Evolutionary conservation across 2,888 invertebrate species (phyloP).

Genomic region (Barypeithes pellucidus): DNA sequence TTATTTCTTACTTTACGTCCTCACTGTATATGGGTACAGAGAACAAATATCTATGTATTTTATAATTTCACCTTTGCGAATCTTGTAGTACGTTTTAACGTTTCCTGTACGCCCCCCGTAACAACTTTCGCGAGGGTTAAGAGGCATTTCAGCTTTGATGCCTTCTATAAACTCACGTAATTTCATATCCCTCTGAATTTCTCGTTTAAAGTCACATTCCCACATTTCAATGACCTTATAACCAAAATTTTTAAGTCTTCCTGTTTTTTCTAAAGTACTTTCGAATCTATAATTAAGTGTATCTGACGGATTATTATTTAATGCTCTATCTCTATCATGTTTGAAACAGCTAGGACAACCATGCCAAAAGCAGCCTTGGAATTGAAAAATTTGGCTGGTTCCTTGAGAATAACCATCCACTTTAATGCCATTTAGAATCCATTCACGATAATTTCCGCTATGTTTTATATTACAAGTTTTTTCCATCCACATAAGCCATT

Average conservation of each 20-base stretch:
- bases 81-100: slow-evolving; percentile 34
- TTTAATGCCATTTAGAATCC: slow-evolving; percentile 57
- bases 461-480: background rate
- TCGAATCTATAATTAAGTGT: background rate
- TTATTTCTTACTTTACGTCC: too few species aligned
- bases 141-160: slow-evolving; percentile 21
- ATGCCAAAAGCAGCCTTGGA: slow-evolving; percentile 53
- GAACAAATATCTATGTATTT: slow-evolving; percentile 59
- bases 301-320: background rate
- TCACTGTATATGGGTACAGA: background rate
- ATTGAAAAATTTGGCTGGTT: slow-evolving; percentile 53
- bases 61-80: slow-evolving; percentile 53
- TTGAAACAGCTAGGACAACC: slow-evolving; percentile 19
- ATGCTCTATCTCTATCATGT: slow-evolving; percentile 27
- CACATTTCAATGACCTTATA: slow-evolving; percentile 53
- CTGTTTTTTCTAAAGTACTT: background rate
- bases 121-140: slow-evolving; percentile 47
- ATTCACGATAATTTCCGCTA: background rate
- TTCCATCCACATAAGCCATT: background rate
- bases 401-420: slow-evolving; percentile 45
- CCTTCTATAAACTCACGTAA: slow-evolving; percentile 3
- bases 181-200: background rate
- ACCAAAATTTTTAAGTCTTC: slow-evolving; percentile 21
- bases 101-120: slow-evolving; percentile 52
- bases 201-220: slow-evolving; percentile 51